phyloP scores from a whole-genome alignment of 2,113 vertebrate species.

The Parus major region DNA sequence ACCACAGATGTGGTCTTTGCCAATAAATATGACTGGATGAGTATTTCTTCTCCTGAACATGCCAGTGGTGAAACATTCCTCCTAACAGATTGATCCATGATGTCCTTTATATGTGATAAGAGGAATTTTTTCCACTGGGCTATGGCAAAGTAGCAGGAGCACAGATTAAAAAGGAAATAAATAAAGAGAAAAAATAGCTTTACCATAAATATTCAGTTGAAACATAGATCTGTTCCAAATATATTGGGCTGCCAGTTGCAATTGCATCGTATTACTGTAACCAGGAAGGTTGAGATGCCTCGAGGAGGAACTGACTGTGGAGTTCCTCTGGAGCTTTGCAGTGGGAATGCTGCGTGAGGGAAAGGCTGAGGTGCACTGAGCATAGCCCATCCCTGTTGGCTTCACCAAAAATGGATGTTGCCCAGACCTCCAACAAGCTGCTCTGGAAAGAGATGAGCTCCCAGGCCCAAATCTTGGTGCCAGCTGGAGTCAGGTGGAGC shows the following conservation, averaged over 20 bases:
- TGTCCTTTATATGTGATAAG: not conserved
- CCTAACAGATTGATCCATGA: not conserved
- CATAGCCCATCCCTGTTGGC: not conserved
- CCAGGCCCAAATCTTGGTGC: not conserved
- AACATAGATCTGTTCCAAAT: not conserved
- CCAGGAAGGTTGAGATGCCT: not conserved
- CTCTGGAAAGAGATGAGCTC: not conserved
- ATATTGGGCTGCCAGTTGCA: not conserved
- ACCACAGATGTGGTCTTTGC: not conserved
- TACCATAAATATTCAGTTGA: not conserved
- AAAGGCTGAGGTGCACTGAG: not conserved
- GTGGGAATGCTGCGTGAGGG: accelerated
- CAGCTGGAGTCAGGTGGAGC: not conserved
- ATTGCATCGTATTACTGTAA: not conserved
- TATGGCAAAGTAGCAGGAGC: not conserved
- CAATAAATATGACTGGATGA: not conserved
- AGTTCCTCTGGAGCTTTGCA: not conserved
- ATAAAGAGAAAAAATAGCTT: not conserved
- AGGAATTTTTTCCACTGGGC: not conserved
- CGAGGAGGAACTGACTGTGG: not conserved
- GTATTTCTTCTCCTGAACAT: not conserved
- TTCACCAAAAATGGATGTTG: not conserved
- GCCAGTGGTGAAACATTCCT: not conserved
- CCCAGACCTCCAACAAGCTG: not conserved
- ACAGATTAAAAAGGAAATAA: not conserved